phyloP scores from a whole-genome alignment of 1,140 invertebrate genomes.

The Trichoplusia ni region DNA sequence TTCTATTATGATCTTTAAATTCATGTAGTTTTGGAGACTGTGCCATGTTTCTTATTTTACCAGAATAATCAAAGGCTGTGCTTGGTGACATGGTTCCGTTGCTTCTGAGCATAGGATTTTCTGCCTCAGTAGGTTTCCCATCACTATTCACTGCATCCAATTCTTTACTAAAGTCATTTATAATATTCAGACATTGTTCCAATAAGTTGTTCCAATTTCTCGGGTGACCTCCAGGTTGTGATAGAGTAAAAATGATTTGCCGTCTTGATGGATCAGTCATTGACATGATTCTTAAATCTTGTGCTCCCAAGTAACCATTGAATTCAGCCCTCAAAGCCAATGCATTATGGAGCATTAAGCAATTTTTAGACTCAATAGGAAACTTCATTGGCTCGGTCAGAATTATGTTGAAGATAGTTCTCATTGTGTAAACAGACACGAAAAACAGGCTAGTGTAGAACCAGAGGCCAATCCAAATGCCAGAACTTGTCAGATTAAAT shows the following conservation, averaged over 20 bases:
- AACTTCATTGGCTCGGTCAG: conserved; percentile 86
- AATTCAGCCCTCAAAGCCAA: conserved; percentile 84
- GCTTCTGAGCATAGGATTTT: conserved; percentile 31
- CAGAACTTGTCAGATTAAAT: conserved; percentile 76
- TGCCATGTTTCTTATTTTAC: conserved; percentile 75
- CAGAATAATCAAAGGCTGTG: conserved; percentile 56
- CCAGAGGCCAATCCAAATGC: conserved; percentile 85
- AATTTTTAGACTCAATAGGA: conserved; percentile 76
- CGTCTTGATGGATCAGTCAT: conserved; percentile 83
- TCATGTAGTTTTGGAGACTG: conserved; percentile 59
- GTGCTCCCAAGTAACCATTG: conserved; percentile 86
- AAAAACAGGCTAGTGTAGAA: conserved; percentile 86
- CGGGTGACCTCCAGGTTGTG: conserved; percentile 89
- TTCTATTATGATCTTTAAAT: conserved; percentile 60
- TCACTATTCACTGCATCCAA: conserved; percentile 82
- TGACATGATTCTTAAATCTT: conserved; percentile 85
- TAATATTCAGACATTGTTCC: conserved; percentile 82
- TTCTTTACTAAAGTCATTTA: conserved; percentile 84
- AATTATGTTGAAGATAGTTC: conserved; percentile 85
- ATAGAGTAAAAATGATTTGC: conserved; percentile 85
- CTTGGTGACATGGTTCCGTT: conserved; percentile 43
- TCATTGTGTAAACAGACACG: conserved; percentile 86
- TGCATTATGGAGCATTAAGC: conserved; percentile 79
- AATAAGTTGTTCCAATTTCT: conserved; percentile 89
- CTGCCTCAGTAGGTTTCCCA: conserved; percentile 56